Conservation (phyloP, 2,113 vertebrate genomes). For the Carassius carassius region DNA sequence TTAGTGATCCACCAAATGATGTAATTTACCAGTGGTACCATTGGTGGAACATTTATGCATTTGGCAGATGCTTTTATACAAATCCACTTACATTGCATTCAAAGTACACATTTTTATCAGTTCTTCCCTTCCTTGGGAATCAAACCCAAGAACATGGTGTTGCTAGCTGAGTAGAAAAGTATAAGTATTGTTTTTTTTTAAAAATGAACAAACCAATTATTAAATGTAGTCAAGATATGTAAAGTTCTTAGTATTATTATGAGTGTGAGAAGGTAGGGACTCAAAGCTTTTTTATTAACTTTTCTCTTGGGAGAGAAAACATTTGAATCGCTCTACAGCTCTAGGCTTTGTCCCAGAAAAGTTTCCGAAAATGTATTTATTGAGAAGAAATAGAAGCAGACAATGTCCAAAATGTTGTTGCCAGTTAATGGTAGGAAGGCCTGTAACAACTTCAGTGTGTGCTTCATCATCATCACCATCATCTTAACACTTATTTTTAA, state of each 20-base stretch:
- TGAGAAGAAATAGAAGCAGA: not conserved
- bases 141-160: not conserved
- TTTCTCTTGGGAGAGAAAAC: conserved; percentile 6
- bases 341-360: conserved; percentile 4
- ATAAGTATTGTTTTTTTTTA: not conserved
- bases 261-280: not conserved
- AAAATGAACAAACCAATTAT: not conserved
- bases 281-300: not conserved
- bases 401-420: not conserved
- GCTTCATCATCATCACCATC: not conserved
- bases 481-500: not conserved
- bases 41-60: not conserved
- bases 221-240: not conserved
- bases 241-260: not conserved
- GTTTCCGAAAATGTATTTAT: not conserved
- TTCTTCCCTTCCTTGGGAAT: not conserved
- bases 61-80: not conserved
- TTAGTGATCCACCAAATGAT: not conserved
- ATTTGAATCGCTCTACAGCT: not conserved
- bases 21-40: not conserved
- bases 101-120: not conserved
- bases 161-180: not conserved
- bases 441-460: not conserved
- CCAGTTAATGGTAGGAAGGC: not conserved
- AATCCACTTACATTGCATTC: not conserved